Evolutionary conservation across 1,140 invertebrate species (phyloP).

Genomic region (Temnothorax nylanderi): DNA sequence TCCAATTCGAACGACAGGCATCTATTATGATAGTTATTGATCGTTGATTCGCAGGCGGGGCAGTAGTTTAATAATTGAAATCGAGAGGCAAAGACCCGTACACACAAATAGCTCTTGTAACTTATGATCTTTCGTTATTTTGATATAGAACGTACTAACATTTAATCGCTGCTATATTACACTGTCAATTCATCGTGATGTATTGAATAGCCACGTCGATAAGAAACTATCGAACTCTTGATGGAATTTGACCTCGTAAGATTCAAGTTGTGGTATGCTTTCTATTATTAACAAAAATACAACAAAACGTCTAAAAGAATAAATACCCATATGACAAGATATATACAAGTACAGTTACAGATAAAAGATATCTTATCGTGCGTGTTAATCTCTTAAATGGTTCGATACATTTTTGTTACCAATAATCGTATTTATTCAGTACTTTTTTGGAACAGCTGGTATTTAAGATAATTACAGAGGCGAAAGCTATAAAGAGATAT

Average conservation of each 20-base stretch:
- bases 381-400: neutral
- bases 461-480: neutral
- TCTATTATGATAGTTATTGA: conserved; percentile 6
- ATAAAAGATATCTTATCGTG: neutral
- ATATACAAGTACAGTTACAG: neutral
- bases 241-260: conserved; percentile 11
- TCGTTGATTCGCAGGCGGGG: neutral
- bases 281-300: neutral
- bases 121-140: conserved; percentile 23
- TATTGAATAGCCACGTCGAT: conserved; percentile 25
- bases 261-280: neutral
- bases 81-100: conserved; percentile 9
- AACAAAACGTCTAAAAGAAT: neutral
- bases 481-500: neutral
- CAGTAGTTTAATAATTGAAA: conserved; percentile 45
- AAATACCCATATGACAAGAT: neutral
- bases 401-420: neutral
- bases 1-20: neutral
- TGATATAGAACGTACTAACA: neutral
- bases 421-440: neutral
- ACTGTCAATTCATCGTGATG: neutral
- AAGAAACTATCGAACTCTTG: neutral
- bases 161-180: neutral
- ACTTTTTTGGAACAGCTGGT: neutral
- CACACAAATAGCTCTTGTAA: neutral